phyloP scores from a whole-genome alignment of 1,140 invertebrate species.

The Phymastichus coffea region DNA sequence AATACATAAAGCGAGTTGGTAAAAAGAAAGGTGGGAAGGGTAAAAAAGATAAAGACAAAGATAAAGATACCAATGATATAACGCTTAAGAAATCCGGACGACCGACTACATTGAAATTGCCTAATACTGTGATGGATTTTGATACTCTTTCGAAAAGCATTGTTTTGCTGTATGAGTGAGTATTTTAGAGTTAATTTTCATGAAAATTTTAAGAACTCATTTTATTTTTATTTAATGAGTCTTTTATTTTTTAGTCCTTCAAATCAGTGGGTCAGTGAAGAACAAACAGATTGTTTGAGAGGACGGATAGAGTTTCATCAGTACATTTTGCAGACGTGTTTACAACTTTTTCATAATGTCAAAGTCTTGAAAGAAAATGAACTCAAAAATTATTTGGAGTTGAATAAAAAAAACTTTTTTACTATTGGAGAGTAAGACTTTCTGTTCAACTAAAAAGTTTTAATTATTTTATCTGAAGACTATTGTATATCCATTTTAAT shows the following conservation, averaged over 20 bases:
- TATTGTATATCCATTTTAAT: not conserved
- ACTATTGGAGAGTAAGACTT: constrained; percentile 43
- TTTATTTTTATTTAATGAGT: constrained; percentile 26
- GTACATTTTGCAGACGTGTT: constrained; percentile 49
- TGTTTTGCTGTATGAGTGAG: constrained; percentile 53
- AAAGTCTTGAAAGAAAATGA: constrained; percentile 46
- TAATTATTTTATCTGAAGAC: constrained; percentile 9
- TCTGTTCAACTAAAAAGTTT: not conserved
- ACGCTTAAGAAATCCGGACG: constrained; percentile 40
- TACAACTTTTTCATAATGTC: constrained; percentile 45
- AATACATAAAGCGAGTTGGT: constrained; percentile 42
- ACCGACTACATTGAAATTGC: constrained; percentile 43
- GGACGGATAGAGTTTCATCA: constrained; percentile 53
- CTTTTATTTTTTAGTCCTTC: constrained; percentile 32
- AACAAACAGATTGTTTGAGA: constrained; percentile 46
- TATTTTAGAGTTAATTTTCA: constrained; percentile 22
- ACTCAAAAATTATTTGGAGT: constrained; percentile 31
- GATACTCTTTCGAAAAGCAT: constrained; percentile 49
- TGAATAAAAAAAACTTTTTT: constrained; percentile 40
- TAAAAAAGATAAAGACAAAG: constrained; percentile 46
- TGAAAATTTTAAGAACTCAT: constrained; percentile 6
- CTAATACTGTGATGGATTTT: constrained; percentile 52
- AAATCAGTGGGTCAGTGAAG: constrained; percentile 48
- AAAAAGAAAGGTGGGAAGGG: constrained; percentile 52
- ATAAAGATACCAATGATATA: constrained; percentile 42